Evolutionary conservation across 2,888 invertebrate species (phyloP), one percentile per base, ranked within the genome.

Genomic region (Leptopilina myrica): DNA sequence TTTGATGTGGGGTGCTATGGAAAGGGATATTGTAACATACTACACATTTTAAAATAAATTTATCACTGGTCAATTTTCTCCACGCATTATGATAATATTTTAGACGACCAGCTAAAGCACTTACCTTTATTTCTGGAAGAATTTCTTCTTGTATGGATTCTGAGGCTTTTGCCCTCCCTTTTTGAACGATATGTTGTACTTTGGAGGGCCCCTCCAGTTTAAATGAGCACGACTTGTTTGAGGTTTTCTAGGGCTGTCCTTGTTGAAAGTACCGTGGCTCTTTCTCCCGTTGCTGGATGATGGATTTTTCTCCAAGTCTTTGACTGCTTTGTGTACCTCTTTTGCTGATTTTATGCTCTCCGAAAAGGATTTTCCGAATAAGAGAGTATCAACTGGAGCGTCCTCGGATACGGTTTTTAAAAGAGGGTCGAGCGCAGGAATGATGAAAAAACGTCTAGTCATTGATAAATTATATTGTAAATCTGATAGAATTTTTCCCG

Each of bases 51-150:
- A 59, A n/a, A 26, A 66, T 66, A 66, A 66, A 66, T n/a, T 26
- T 26, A 33, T 66, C 66, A 7, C 33, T 26, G 40, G 66, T 66
- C n/a, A 66, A 26, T 20, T 66, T 66, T 66, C 8, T 66, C 66
- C 66, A 66, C n/a, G 20, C 66, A 43, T 20, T 66, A 4, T 43
- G 20, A 26, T 26, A 66, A 12, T 14, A 26, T 26, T 66, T 43
- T 43, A 66, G n/a, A 66, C 66, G 66, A 14, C 66, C 66, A 4
- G 66, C 12, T 43, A 66, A 5, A 3, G 12, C 26, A n/a, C 66
- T 66, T 66, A 66, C 66, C 59, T 59, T 59, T n/a, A 59, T 59
- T 59, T 59, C n/a, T 59, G 14, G 59, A n/a, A n/a, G 15, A n/a
- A 59, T 14, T 59, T 59, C n/a, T n/a, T 59, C 59, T n/a, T 59